phyloP scores from a whole-genome alignment of 2,888 invertebrate genomes.

The Drosophila neonasuta region DNA sequence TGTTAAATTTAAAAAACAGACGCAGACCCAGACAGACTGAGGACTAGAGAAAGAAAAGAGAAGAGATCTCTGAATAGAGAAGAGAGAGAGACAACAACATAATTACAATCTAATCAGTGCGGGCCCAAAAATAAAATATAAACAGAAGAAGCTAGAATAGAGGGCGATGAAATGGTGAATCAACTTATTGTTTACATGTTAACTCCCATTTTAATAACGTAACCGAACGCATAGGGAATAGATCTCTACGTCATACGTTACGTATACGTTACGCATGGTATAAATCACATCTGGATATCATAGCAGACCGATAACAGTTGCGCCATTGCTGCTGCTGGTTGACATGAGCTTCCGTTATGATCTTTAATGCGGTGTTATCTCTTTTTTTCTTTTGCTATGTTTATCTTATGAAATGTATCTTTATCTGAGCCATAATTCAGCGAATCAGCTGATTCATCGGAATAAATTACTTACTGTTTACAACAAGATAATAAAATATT shows the following conservation, averaged over 20 bases:
- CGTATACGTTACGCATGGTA: constrained; percentile 10
- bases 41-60: not conserved
- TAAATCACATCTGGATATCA: constrained; percentile 9
- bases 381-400: not conserved
- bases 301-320: constrained; percentile 31
- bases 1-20: constrained; percentile 14
- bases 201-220: constrained; percentile 4
- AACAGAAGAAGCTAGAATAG: not conserved
- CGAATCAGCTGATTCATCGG: constrained; percentile 15
- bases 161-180: not conserved
- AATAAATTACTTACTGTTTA: constrained; percentile 9
- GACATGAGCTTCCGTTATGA: constrained; percentile 45
- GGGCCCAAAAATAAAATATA: not conserved
- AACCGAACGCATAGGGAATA: not conserved
- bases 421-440: not conserved
- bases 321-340: constrained; percentile 17
- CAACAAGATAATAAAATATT: constrained; percentile 10
- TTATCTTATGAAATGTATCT: constrained; percentile 14
- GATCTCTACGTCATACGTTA: not conserved
- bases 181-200: constrained; percentile 3
- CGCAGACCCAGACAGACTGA: constrained; percentile 7
- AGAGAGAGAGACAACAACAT: not conserved
- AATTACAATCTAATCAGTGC: constrained; percentile 1
- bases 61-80: not conserved
- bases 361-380: not conserved